phyloP scores from a whole-genome alignment of 2,113 vertebrate species.

The Plecotus auritus region DNA sequence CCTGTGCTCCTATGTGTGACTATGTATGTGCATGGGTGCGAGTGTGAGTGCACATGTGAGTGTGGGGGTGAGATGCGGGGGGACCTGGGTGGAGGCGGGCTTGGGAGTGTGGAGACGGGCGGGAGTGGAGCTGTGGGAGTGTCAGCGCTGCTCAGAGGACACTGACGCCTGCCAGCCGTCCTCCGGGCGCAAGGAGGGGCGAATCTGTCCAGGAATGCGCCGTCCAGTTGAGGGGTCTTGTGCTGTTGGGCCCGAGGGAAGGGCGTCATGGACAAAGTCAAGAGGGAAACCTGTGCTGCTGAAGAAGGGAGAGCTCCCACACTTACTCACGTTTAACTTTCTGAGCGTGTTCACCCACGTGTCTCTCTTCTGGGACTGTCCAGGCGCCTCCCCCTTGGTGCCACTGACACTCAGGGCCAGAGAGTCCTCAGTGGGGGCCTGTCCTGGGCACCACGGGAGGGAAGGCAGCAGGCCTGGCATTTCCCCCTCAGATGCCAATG shows the following conservation, averaged over 20 bases:
- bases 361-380: not conserved
- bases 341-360: fast-evolving
- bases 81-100: not conserved
- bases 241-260: fast-evolving
- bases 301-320: fast-evolving
- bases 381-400: fast-evolving
- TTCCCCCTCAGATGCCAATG: fast-evolving
- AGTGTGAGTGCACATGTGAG: not conserved
- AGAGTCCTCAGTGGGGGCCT: fast-evolving
- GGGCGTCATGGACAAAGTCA: too few relatives aligned
- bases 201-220: fast-evolving
- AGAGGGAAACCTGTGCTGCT: fast-evolving
- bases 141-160: not conserved
- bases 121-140: not conserved
- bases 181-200: fast-evolving
- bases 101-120: fast-evolving
- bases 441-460: fast-evolving
- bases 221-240: fast-evolving
- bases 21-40: not conserved
- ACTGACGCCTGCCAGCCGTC: fast-evolving
- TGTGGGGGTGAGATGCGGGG: not conserved
- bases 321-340: fast-evolving
- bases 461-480: fast-evolving
- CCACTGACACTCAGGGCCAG: not conserved
- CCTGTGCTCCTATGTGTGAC: too few relatives aligned